Conservation (phyloP, 2,113 vertebrate genomes). For the Hucho hucho region DNA sequence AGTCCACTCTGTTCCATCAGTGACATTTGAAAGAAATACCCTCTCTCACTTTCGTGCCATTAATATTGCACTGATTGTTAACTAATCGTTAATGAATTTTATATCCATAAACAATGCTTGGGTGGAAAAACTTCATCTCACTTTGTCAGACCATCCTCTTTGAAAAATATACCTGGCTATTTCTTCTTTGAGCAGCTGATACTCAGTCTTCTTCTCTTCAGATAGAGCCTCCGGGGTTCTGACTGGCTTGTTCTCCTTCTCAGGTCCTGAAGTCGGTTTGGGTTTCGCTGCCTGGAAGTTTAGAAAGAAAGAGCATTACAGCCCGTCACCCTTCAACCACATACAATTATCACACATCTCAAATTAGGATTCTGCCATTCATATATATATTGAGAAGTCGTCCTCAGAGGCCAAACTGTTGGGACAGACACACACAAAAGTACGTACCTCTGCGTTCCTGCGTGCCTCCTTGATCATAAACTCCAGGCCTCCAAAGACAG, state of each 20-base stretch:
- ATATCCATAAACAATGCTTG: no score
- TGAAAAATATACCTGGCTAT: conserved; percentile 80
- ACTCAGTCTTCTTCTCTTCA: conserved; percentile 86
- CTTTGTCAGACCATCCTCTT: no score
- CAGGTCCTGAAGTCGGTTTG: conserved; percentile 81
- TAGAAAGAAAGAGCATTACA: not conserved
- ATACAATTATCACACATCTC: not conserved
- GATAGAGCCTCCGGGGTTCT: conserved; percentile 83
- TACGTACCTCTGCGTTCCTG: conserved; percentile 89
- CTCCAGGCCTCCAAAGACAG: conserved; percentile 90
- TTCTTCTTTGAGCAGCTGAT: conserved; percentile 86
- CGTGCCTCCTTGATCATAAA: conserved; percentile 98
- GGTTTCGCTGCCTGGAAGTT: conserved; percentile 87
- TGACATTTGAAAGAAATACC: no score
- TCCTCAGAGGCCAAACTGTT: not conserved
- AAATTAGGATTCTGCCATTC: not conserved
- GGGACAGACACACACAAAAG: not conserved
- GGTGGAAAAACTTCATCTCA: no score
- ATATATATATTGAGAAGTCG: not conserved
- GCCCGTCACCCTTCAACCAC: not conserved
- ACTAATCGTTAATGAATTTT: no score
- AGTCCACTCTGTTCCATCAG: no score
- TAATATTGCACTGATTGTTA: no score
- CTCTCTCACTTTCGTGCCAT: no score
- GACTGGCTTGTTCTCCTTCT: conserved; percentile 95